phyloP scores from a whole-genome alignment of 2,797 vertebrate species.

The Callimico goeldii region DNA sequence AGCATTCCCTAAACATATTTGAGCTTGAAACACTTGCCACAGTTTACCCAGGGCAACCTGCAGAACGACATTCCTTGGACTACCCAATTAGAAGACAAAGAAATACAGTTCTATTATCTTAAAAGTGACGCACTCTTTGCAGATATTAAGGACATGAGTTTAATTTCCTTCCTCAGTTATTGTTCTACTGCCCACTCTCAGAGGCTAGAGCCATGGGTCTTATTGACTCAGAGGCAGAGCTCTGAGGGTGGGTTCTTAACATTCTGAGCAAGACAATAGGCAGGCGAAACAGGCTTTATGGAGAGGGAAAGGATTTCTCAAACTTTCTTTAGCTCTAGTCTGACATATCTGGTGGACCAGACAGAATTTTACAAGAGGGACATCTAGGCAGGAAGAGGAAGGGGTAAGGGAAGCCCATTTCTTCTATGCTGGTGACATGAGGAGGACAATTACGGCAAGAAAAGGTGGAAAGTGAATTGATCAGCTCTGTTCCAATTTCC shows the following conservation, averaged over 20 bases:
- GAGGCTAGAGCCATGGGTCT: not conserved
- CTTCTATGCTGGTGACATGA: not conserved
- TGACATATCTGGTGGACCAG: not conserved
- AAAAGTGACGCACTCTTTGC: constrained; percentile 39
- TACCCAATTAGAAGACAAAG: constrained; percentile 60
- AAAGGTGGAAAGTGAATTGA: not conserved
- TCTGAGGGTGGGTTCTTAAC: not conserved
- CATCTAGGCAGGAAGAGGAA: not conserved
- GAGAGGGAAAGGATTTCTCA: not conserved
- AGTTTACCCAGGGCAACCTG: constrained; percentile 58
- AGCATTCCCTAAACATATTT: constrained; percentile 63
- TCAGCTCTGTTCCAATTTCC: not conserved
- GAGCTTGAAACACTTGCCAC: constrained; percentile 63
- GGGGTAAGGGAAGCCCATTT: not conserved
- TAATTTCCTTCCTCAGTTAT: constrained; percentile 44
- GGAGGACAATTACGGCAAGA: not conserved
- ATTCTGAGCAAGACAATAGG: not conserved
- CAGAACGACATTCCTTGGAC: constrained; percentile 44
- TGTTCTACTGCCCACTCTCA: not conserved
- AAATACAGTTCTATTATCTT: constrained; percentile 55
- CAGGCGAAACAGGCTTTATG: not conserved
- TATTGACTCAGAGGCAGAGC: not conserved
- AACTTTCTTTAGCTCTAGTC: not conserved
- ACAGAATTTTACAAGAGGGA: not conserved
- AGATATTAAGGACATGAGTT: constrained; percentile 35